Evolutionary conservation across 1,140 invertebrate genomes (phyloP), one percentile per base, ranked within the genome.

Genomic region (Polypedilum vanderplanki): DNA sequence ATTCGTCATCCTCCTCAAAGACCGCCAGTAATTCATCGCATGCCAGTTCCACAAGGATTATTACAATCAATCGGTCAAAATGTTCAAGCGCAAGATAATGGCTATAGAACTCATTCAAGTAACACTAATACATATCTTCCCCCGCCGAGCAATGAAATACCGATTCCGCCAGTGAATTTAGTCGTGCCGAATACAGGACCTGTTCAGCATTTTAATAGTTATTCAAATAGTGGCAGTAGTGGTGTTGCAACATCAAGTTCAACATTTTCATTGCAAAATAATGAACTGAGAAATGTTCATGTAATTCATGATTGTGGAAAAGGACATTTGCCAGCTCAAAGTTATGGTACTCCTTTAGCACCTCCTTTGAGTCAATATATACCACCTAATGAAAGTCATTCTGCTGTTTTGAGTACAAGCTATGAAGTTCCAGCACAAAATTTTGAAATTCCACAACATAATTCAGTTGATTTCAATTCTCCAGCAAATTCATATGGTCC

Each of bases 401-500:
- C 65, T 18, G 20, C 17, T 20, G 65, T 18, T 8, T 70, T 70
- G 10, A 70, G 65, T 70, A 18, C 17, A 18, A 18, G 20, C 1
- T 70, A 70, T 22, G 65, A 70, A 70, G 10, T 70, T 20, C 65
- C 65, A 22, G 17, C 65, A 10, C 17, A 20, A 20, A 9, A 18
- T 20, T 20, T 70, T 3, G 65, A 70, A 70, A 20, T 70, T 70
- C 65, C 65, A 22, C 17, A 70, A 20, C 65, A 70, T 18, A 70
- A 70, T 70, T 70, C 65, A 70, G 20, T 70, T 18, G 17, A 70
- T 18, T 70, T 70, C 20, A 70, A 70, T 70, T 7, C 17, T 0
- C 65, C 65, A 20, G 3, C 17, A 1, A 70, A 70, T 8, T 64
- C 33, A 15, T 75, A 80, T 74, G 80, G 79, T 57, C 78, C 79